A percentile compares a stretch with the other conserved stretches of the same genome.
Evolutionary conservation across 2,888 invertebrate species (phyloP).

Genomic region (Lithophane semibrunnea): DNA sequence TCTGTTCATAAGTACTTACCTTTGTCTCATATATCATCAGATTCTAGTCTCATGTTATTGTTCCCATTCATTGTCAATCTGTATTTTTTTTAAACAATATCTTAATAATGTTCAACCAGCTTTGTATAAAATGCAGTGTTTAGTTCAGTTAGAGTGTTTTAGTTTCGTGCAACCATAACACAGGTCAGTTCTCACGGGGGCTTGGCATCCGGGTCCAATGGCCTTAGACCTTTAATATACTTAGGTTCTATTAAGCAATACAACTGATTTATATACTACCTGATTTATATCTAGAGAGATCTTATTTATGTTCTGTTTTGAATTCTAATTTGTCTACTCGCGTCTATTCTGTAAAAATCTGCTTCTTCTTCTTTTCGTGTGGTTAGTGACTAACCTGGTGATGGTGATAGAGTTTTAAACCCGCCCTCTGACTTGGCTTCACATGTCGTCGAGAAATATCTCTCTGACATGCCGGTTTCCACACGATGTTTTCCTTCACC

Average conservation of each 20-base stretch:
- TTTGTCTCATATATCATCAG: slow-evolving; percentile 8
- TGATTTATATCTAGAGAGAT: neutral
- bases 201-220: slow-evolving; percentile 53
- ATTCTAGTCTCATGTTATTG: slow-evolving; percentile 5
- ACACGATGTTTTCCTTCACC: no score
- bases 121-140: slow-evolving; percentile 22
- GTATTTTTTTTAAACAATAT: slow-evolving; percentile 24
- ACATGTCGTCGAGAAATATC: no score
- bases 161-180: slow-evolving; percentile 24
- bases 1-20: neutral
- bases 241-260: slow-evolving; percentile 23
- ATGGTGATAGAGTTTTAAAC: no score
- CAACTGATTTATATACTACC: neutral
- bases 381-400: no score
- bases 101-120: neutral
- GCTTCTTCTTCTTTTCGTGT: no score
- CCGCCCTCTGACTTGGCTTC: no score
- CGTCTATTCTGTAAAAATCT: neutral
- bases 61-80: slow-evolving; percentile 23
- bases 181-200: slow-evolving; percentile 56
- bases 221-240: slow-evolving; percentile 53
- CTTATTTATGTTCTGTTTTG: neutral
- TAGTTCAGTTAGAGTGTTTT: slow-evolving; percentile 15
- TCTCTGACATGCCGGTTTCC: no score
- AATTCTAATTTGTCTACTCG: neutral